Evolutionary conservation across 2,797 vertebrate species (phyloP).

Genomic region (Acanthornis magna): DNA sequence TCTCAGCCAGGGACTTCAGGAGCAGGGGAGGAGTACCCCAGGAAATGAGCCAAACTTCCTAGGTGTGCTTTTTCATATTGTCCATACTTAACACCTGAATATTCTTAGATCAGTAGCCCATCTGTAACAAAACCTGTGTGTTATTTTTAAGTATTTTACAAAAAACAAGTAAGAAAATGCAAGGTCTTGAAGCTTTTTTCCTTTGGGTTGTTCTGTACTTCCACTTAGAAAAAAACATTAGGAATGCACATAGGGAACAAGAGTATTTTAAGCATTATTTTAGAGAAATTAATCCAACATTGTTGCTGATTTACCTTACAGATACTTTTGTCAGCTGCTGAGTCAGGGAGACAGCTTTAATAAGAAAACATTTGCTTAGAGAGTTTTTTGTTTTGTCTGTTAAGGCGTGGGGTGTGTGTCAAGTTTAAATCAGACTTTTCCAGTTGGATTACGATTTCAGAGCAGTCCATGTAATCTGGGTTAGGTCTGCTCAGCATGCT

Average conservation of each 20-base stretch:
- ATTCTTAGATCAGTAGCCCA: background rate
- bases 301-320: background rate
- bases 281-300: background rate
- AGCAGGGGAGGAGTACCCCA: background rate
- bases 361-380: background rate
- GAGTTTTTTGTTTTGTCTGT: background rate
- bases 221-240: background rate
- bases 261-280: background rate
- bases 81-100: background rate
- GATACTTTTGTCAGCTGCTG: background rate
- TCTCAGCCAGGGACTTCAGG: background rate
- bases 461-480: background rate
- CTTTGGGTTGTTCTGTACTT: background rate
- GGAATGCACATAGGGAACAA: background rate
- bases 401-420: background rate
- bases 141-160: background rate
- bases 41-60: background rate
- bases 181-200: background rate
- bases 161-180: background rate
- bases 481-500: background rate
- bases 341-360: background rate
- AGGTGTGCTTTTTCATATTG: background rate
- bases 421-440: background rate
- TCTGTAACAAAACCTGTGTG: background rate
- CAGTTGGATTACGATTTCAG: background rate